Conservation (phyloP, 2,113 vertebrate species). For the Bufo gargarizans region DNA sequence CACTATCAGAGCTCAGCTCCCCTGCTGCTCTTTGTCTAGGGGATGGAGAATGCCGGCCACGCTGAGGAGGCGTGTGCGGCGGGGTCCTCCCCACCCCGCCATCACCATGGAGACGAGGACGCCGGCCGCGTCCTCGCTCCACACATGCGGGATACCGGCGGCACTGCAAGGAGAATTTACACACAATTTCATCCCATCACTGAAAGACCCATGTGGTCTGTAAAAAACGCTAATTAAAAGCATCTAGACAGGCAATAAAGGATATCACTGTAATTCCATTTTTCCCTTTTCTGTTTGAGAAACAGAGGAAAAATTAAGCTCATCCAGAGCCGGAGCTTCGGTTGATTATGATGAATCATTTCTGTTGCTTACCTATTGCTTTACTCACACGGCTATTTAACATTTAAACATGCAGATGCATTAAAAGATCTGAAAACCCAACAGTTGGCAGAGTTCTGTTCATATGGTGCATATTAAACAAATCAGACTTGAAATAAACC, state of each 20-base stretch:
- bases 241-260: not conserved
- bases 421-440: not conserved
- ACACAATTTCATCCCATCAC: not conserved
- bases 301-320: not conserved
- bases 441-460: not conserved
- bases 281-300: not conserved
- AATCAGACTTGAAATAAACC: not conserved
- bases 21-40: too few relatives aligned
- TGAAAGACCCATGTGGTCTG: not conserved
- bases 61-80: too few relatives aligned
- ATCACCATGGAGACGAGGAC: too few relatives aligned
- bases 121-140: too few relatives aligned
- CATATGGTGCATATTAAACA: not conserved
- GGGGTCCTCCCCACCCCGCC: too few relatives aligned
- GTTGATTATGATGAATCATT: not conserved
- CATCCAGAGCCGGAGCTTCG: not conserved
- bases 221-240: not conserved
- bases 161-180: too few relatives aligned
- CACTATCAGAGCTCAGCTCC: too few relatives aligned
- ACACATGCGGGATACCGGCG: too few relatives aligned
- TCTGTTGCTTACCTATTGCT: not conserved
- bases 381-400: not conserved
- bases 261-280: not conserved
- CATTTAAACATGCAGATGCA: not conserved
- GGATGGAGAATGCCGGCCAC: too few relatives aligned